phyloP scores from a whole-genome alignment of 2,113 vertebrate genomes.

The mouse (Mus musculus) region GRCm39 chr6:20747501-20748000 shows the following conservation, averaged over 20 bases:
- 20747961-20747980: not conserved
- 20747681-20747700: not conserved
- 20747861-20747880: not conserved
- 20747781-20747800: not conserved
- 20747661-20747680: not conserved
- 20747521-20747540: not conserved
- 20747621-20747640: not conserved
- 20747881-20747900: not conserved
- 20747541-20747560: not conserved
- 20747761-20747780: not conserved
- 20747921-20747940: not conserved
- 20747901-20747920: not conserved
- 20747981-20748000: not conserved
- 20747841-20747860: not conserved
- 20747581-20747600: not conserved
- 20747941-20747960: not conserved
- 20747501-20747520: not conserved
- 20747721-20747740: not conserved
- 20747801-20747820: not conserved
- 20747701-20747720: not conserved
- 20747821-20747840: not conserved
- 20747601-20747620: not conserved
- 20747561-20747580: not conserved
- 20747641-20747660: not conserved
- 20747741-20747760: not conserved